A percentile compares a stretch with the other conserved stretches of the same genome.
These are phyloP conservation scores for Neolamprologus toae DNA, from an alignment of 2,113 vertebrate species.

Conservation along the genomic window DNA sequence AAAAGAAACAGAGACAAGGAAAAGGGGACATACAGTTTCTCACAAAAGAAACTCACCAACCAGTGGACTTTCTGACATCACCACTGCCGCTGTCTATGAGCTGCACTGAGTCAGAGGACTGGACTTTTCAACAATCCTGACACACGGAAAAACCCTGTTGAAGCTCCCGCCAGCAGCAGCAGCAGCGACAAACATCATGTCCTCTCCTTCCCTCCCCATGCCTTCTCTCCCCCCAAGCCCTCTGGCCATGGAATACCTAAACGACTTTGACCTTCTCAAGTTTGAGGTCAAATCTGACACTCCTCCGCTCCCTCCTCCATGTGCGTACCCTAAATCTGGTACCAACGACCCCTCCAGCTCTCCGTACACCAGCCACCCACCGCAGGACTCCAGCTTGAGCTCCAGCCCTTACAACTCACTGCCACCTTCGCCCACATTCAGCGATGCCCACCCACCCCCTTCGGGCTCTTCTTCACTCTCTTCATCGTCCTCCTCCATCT, in stretches of 20 bases:
- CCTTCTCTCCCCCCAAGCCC: constrained; percentile 88
- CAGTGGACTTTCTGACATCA: constrained; percentile 10
- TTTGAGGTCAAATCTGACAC: constrained; percentile 92
- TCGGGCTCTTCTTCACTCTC: constrained; percentile 70
- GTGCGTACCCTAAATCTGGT: constrained; percentile 66
- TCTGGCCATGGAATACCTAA: constrained; percentile 98
- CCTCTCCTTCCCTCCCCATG: constrained; percentile 67
- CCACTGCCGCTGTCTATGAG: constrained; percentile 41
- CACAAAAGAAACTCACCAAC: not conserved
- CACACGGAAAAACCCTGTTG: constrained; percentile 3
- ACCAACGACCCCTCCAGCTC: constrained; percentile 55
- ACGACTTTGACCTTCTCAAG: constrained; percentile 98
- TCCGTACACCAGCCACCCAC: constrained; percentile 81
- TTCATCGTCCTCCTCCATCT: constrained; percentile 70
- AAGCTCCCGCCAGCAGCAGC: not conserved
- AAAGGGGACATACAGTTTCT: not conserved
- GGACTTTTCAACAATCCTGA: constrained; percentile 41
- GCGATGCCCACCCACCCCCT: constrained; percentile 80
- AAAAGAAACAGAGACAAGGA: constrained; percentile 22
- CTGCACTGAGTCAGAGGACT: constrained; percentile 16
- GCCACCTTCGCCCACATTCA: constrained; percentile 94
- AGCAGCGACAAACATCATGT: constrained; percentile 52
- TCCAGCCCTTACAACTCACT: constrained; percentile 96
- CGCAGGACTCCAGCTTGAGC: constrained; percentile 89
- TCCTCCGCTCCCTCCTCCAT: constrained; percentile 81